Evolutionary conservation across 2,888 invertebrate species (phyloP).

Genomic region (Steromphala cineraria): DNA sequence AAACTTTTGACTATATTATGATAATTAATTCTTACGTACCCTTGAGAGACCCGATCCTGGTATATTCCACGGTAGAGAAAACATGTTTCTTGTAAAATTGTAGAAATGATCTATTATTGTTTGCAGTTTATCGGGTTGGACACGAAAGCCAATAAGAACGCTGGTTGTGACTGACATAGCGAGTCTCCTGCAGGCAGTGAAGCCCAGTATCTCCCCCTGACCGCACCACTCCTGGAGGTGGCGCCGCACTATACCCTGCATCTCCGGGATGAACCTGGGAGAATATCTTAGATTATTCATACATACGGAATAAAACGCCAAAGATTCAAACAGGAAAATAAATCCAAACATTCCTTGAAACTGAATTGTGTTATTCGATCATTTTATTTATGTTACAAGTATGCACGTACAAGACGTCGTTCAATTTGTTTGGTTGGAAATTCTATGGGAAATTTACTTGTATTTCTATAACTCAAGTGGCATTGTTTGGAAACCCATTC

Average conservation of each 20-base stretch:
- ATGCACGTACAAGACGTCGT: too few relatives aligned
- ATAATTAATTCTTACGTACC: neutral
- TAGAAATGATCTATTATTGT: neutral
- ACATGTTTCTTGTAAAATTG: neutral
- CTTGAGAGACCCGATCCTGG: conserved; percentile 18
- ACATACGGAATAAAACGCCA: too few relatives aligned
- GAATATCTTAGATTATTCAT: too few relatives aligned
- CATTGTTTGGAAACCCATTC: too few relatives aligned
- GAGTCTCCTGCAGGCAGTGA: neutral
- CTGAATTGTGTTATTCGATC: too few relatives aligned
- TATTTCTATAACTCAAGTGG: too few relatives aligned
- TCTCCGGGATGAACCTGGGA: neutral
- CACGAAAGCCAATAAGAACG: neutral
- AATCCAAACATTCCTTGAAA: too few relatives aligned
- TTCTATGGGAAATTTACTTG: too few relatives aligned
- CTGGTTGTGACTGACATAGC: neutral
- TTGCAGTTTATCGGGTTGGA: neutral
- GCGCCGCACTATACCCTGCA: neutral
- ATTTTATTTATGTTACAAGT: too few relatives aligned
- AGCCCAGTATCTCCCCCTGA: neutral
- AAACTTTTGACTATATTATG: too few relatives aligned
- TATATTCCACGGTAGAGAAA: conserved; percentile 7
- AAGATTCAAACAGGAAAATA: too few relatives aligned
- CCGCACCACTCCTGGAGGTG: conserved; percentile 3
- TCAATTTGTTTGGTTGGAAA: too few relatives aligned